These are phyloP conservation scores for Cenopis cana DNA, from an alignment of 2,888 invertebrate species.

Conservation along the genomic window DNA sequence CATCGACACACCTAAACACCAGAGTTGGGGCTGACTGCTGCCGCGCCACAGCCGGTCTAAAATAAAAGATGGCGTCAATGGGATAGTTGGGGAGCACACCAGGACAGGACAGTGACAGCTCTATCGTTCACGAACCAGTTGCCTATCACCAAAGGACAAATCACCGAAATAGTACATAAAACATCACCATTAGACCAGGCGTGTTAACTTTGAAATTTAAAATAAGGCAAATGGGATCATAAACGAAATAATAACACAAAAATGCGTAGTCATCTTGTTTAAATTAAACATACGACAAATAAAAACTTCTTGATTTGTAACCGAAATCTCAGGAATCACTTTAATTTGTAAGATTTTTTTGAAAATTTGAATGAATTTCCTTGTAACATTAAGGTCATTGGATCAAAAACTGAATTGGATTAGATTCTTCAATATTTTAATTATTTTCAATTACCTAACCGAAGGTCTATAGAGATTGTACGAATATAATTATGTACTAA, in stretches of 20 bases:
- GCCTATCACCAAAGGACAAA: slow-evolving; percentile 46
- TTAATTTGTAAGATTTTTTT: not conserved
- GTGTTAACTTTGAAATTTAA: not conserved
- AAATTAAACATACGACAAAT: slow-evolving; percentile 15
- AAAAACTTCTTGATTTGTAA: not conserved
- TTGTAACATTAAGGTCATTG: not conserved
- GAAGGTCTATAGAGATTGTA: not conserved
- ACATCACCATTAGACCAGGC: not conserved
- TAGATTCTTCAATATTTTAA: not conserved
- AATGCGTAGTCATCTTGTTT: slow-evolving; percentile 29
- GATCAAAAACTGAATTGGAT: not conserved
- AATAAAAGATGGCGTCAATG: slow-evolving; percentile 82
- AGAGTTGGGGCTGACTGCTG: slow-evolving; percentile 85
- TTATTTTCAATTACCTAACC: not conserved
- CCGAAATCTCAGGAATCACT: not conserved
- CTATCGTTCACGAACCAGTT: slow-evolving; percentile 50
- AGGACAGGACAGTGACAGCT: slow-evolving; percentile 53
- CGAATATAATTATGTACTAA: not conserved
- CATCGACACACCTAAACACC: slow-evolving; percentile 86
- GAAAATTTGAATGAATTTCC: no score
- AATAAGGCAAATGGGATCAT: slow-evolving; percentile 31
- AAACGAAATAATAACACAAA: slow-evolving; percentile 35
- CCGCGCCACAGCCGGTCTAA: slow-evolving; percentile 85
- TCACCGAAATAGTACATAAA: not conserved
- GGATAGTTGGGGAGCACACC: slow-evolving; percentile 64